These are phyloP conservation scores for Fistularia tabacaria DNA, from an alignment of 2,797 vertebrate species.

Conservation along the genomic window DNA sequence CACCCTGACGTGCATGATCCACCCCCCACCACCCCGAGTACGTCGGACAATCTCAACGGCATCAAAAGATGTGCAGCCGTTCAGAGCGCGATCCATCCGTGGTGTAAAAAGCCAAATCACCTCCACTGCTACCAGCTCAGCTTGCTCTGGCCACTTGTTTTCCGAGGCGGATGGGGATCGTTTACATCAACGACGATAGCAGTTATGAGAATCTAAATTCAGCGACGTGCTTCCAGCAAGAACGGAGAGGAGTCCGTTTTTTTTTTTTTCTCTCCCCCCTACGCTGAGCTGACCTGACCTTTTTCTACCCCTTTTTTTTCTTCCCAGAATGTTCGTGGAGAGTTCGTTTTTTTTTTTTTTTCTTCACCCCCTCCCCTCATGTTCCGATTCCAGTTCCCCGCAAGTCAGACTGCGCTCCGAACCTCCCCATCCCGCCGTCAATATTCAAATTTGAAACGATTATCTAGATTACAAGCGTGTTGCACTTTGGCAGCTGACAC, in stretches of 20 bases:
- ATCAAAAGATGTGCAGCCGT: no score
- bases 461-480: no score
- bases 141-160: background rate
- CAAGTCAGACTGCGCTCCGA: no score
- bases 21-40: constrained; percentile 28
- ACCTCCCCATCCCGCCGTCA: no score
- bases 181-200: constrained; percentile 8
- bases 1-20: constrained; percentile 21
- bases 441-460: no score
- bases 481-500: no score
- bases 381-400: no score
- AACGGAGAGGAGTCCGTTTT: constrained; percentile 4
- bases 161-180: background rate
- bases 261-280: constrained; percentile 1
- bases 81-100: constrained; percentile 36
- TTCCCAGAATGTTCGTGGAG: background rate
- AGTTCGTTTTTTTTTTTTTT: no score
- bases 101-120: constrained; percentile 29
- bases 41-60: no score
- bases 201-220: constrained; percentile 17
- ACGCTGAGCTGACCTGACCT: constrained; percentile 5
- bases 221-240: constrained; percentile 21
- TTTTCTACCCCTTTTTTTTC: background rate
- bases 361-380: no score
- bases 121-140: background rate